These are phyloP conservation scores for Fundulus diaphanus DNA, from an alignment of 2,797 vertebrate species.

Conservation along the genomic window DNA sequence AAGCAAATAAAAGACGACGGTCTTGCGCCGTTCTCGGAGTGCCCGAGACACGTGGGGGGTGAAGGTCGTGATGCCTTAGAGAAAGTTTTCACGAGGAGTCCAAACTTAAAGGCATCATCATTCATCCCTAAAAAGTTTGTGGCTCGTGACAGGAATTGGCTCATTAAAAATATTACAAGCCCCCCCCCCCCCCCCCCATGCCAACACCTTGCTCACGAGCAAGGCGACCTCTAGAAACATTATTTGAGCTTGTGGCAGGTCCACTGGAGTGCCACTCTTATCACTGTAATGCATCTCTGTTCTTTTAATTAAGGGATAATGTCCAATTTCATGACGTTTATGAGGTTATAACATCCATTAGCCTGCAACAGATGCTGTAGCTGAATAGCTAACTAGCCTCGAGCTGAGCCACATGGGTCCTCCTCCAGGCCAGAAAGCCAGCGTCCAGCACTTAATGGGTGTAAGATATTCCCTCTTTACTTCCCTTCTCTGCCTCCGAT, in stretches of 20 bases:
- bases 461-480: conserved; percentile 48
- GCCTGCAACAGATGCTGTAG: conserved; percentile 85
- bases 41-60: conserved; percentile 12
- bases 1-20: conserved; percentile 57
- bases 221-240: conserved; percentile 70
- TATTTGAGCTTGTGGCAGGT: conserved; percentile 69
- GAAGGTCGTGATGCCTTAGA: conserved; percentile 47
- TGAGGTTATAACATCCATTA: conserved; percentile 90
- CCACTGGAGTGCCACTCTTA: conserved; percentile 77
- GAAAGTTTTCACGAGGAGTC: conserved; percentile 34
- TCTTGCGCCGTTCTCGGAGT: not conserved
- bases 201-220: conserved; percentile 49
- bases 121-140: conserved; percentile 54
- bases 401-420: conserved; percentile 71
- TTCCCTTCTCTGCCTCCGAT: conserved; percentile 32
- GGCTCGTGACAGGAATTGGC: conserved; percentile 44
- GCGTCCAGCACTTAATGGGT: conserved; percentile 63
- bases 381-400: conserved; percentile 83
- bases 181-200: conserved; percentile 33
- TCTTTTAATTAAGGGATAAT: conserved; percentile 90
- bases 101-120: conserved; percentile 36
- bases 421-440: conserved; percentile 73
- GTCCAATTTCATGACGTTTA: conserved; percentile 88
- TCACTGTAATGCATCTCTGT: conserved; percentile 87
- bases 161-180: conserved; percentile 64